These are phyloP conservation scores for Poeciliopsis paucimaculata DNA, from an alignment of 2,797 vertebrate species.

Conservation along the genomic window DNA sequence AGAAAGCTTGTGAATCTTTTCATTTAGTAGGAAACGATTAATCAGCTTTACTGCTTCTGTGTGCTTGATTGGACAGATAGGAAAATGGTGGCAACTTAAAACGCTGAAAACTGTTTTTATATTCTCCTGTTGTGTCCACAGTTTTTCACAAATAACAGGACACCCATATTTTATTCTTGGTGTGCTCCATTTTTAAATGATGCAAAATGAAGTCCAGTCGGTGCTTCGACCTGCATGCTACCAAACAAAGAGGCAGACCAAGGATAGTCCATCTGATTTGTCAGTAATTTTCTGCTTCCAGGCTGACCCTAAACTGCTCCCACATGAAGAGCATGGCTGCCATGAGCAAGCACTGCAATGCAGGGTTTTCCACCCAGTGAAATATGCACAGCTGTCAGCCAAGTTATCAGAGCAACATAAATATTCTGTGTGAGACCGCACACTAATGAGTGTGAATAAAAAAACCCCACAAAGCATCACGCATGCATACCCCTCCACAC, in stretches of 20 bases:
- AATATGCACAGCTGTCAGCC: slow-evolving; percentile 71
- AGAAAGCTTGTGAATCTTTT: neutral
- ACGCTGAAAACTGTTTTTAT: neutral
- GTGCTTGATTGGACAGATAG: neutral
- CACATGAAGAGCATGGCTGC: slow-evolving; percentile 55
- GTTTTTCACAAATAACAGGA: slow-evolving; percentile 1
- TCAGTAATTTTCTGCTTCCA: slow-evolving; percentile 51
- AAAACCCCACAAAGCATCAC: slow-evolving; percentile 29
- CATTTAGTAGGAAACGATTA: slow-evolving; percentile 11
- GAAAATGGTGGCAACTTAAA: neutral
- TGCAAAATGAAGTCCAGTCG: slow-evolving; percentile 7
- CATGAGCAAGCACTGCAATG: slow-evolving; percentile 68
- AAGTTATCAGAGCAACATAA: slow-evolving; percentile 41
- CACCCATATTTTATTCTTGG: neutral
- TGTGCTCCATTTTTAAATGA: slow-evolving; percentile 22
- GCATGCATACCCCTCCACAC: slow-evolving; percentile 8
- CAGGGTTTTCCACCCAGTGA: slow-evolving; percentile 67
- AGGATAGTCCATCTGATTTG: slow-evolving; percentile 20
- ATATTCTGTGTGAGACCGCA: slow-evolving; percentile 39
- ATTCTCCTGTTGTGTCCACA: slow-evolving; percentile 9
- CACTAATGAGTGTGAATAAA: slow-evolving; percentile 38
- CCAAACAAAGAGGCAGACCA: slow-evolving; percentile 4
- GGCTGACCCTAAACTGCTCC: slow-evolving; percentile 63
- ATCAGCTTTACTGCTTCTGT: slow-evolving; percentile 19
- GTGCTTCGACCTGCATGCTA: slow-evolving; percentile 20